phyloP scores from a whole-genome alignment of 2,888 invertebrate species.

The Oeneis ivallda region DNA sequence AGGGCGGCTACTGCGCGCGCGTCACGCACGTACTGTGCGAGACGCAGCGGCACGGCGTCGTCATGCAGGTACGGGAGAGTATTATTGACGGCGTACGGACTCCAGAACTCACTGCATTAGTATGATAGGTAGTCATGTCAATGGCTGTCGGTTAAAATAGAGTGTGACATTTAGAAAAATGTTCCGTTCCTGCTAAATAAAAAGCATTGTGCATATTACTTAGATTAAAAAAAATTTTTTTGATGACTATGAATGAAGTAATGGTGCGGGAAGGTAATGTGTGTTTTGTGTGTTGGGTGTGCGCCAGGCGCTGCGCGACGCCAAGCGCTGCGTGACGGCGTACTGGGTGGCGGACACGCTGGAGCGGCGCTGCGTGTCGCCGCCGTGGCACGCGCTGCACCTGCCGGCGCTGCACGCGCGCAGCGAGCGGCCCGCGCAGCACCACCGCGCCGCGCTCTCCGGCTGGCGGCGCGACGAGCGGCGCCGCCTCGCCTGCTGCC shows the following conservation, averaged over 20 bases:
- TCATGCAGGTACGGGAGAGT: slow-evolving; percentile 84
- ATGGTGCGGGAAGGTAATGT: neutral
- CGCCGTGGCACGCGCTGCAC: slow-evolving; percentile 97
- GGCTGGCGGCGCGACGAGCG: slow-evolving; percentile 96
- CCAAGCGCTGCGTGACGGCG: slow-evolving; percentile 89
- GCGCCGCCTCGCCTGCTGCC: slow-evolving; percentile 90
- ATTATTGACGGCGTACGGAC: no score
- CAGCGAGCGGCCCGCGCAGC: slow-evolving; percentile 86
- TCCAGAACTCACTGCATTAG: no score
- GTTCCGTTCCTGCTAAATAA: no score
- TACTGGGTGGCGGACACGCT: slow-evolving; percentile 96
- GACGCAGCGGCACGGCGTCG: slow-evolving; percentile 94
- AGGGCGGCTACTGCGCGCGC: slow-evolving; percentile 89
- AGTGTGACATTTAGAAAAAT: no score
- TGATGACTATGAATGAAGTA: no score
- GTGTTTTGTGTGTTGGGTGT: neutral
- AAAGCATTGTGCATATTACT: no score
- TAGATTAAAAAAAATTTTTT: no score
- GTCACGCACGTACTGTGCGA: slow-evolving; percentile 96
- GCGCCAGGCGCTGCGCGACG: slow-evolving; percentile 82
- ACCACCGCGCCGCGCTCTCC: slow-evolving; percentile 91
- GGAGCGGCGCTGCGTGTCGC: slow-evolving; percentile 90
- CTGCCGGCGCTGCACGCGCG: slow-evolving; percentile 87
- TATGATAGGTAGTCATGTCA: no score
- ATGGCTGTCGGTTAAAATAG: no score